Conservation (phyloP, 2,113 vertebrate species). For the Balaenoptera acutorostrata region DNA sequence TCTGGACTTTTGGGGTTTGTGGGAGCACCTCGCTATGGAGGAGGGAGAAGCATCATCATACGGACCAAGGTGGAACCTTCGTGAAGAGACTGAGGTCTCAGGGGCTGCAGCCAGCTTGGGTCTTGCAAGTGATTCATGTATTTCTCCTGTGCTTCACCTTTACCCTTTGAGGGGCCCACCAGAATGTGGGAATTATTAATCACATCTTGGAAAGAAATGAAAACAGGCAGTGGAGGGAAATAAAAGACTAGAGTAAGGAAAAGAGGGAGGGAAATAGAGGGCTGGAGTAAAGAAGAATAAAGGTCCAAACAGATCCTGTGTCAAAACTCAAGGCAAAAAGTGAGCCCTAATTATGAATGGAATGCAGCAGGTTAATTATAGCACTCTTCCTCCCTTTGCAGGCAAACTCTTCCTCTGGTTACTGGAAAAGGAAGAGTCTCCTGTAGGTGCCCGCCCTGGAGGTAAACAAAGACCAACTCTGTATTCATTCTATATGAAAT, state of each 20-base stretch:
- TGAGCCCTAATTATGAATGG: neutral
- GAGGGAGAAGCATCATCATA: neutral
- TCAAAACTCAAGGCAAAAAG: neutral
- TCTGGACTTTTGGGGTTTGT: neutral
- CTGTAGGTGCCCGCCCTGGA: neutral
- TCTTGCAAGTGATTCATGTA: neutral
- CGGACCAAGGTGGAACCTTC: neutral
- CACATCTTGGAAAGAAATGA: neutral
- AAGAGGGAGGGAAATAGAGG: neutral
- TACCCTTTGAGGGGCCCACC: neutral
- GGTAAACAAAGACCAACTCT: neutral
- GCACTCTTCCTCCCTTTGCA: neutral
- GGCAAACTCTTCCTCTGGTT: neutral
- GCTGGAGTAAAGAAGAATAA: neutral
- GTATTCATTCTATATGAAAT: neutral
- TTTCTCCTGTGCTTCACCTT: neutral
- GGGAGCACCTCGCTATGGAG: neutral
- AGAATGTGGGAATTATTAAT: neutral
- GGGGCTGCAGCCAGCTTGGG: neutral
- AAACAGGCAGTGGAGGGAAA: neutral
- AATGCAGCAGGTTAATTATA: neutral
- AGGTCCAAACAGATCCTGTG: neutral
- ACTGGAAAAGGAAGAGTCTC: neutral
- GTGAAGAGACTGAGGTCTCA: neutral
- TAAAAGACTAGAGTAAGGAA: neutral